phyloP scores from a whole-genome alignment of 2,888 invertebrate species.

The Andrena marginata region DNA sequence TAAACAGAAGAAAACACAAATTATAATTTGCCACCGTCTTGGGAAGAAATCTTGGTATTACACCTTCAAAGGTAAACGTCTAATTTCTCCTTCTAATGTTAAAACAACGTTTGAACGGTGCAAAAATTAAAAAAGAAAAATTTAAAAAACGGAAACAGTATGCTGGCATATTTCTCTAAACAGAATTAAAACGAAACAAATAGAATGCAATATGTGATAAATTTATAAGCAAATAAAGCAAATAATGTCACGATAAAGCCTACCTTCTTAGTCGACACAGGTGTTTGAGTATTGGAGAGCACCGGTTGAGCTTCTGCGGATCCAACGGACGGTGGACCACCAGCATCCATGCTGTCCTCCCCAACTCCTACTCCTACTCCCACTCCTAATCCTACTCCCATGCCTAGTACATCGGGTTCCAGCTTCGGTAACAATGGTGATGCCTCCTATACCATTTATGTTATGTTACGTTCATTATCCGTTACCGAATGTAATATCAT shows the following conservation, averaged over 20 bases:
- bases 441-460: slow-evolving; percentile 83
- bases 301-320: slow-evolving; percentile 86
- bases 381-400: slow-evolving; percentile 84
- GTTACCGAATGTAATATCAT: slow-evolving; percentile 61
- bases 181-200: slow-evolving; percentile 69
- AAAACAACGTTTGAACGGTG: slow-evolving; percentile 74
- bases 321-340: slow-evolving; percentile 92
- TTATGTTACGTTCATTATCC: slow-evolving; percentile 74
- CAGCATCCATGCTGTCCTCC: slow-evolving; percentile 86
- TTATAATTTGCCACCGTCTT: slow-evolving; percentile 76
- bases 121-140: slow-evolving; percentile 64
- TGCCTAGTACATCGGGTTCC: slow-evolving; percentile 83
- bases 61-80: slow-evolving; percentile 62
- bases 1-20: slow-evolving; percentile 84
- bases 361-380: slow-evolving; percentile 81
- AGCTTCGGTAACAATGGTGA: slow-evolving; percentile 84
- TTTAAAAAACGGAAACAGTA: slow-evolving; percentile 64
- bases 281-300: slow-evolving; percentile 83
- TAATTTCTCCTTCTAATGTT: slow-evolving; percentile 69
- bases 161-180: slow-evolving; percentile 84
- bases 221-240: slow-evolving; percentile 71
- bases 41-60: slow-evolving; percentile 60
- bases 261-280: slow-evolving; percentile 84
- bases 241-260: slow-evolving; percentile 72
- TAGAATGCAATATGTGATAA: slow-evolving; percentile 67